These are phyloP conservation scores for Capreolus pygargus DNA, from an alignment of 2,113 vertebrate species.

Conservation along the genomic window DNA sequence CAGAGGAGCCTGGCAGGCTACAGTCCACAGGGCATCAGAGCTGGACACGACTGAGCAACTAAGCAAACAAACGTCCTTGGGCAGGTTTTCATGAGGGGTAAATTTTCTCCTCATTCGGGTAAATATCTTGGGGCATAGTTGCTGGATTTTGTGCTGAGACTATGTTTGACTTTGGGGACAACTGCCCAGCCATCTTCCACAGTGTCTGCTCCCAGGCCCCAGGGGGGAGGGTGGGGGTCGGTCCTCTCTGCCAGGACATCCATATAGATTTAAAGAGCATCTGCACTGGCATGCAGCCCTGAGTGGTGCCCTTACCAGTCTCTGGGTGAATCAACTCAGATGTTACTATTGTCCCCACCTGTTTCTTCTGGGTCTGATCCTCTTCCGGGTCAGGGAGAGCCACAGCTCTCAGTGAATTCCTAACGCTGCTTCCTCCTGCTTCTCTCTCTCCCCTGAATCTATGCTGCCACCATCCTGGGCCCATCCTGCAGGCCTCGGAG, in stretches of 20 bases:
- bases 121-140: not conserved
- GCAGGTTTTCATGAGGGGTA: no score
- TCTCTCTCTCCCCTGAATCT: not conserved
- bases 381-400: not conserved
- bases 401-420: not conserved
- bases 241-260: not conserved
- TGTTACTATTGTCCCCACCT: not conserved
- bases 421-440: not conserved
- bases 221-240: fast-evolving
- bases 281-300: not conserved
- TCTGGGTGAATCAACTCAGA: not conserved
- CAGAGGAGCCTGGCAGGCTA: fast-evolving
- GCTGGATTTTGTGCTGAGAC: not conserved
- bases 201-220: not conserved
- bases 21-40: not conserved
- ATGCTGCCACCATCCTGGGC: not conserved
- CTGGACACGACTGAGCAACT: not conserved
- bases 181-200: not conserved
- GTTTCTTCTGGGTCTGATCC: not conserved
- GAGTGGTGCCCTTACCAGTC: not conserved
- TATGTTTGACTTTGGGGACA: not conserved
- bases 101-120: not conserved
- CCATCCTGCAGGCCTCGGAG: not conserved
- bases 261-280: not conserved
- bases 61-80: fast-evolving